Conservation (phyloP, 92 coral and sea anemone species). For the Paragorgia papillata region DNA sequence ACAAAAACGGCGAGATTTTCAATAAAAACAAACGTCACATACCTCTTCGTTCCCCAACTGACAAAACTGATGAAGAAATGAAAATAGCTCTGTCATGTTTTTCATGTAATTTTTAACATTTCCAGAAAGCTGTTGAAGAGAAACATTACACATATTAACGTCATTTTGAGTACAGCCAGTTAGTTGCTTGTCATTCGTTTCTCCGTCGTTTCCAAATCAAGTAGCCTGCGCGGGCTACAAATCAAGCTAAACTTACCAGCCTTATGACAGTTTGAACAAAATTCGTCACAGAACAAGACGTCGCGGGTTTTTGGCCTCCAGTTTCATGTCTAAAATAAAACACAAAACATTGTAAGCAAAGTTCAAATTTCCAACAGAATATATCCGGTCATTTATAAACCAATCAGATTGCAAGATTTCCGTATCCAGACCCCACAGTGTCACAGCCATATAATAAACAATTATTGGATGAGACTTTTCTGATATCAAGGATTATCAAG, state of each 20-base stretch:
- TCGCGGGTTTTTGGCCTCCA: constrained; percentile 61
- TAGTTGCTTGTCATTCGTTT: background rate
- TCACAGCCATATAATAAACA: no score
- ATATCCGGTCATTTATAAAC: no score
- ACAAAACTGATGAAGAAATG: constrained; percentile 92
- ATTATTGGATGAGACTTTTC: no score
- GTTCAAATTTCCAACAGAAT: background rate
- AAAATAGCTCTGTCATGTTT: constrained; percentile 92
- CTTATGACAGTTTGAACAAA: constrained; percentile 85
- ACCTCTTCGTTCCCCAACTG: constrained; percentile 91
- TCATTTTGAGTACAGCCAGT: background rate
- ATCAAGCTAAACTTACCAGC: constrained; percentile 59
- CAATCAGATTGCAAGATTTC: no score
- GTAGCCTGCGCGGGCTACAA: no score
- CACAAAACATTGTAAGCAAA: background rate
- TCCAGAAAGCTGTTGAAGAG: constrained; percentile 69
- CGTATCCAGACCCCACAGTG: no score
- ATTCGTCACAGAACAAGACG: constrained; percentile 70
- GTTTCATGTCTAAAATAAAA: constrained; percentile 52
- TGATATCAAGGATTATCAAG: no score
- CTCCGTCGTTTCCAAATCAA: no score
- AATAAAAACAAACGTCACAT: background rate
- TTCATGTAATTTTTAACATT: constrained; percentile 80
- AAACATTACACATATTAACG: background rate
- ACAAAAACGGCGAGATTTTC: no score